phyloP scores from a whole-genome alignment of 2,113 vertebrate genomes.

The Lophochroa leadbeateri region DNA sequence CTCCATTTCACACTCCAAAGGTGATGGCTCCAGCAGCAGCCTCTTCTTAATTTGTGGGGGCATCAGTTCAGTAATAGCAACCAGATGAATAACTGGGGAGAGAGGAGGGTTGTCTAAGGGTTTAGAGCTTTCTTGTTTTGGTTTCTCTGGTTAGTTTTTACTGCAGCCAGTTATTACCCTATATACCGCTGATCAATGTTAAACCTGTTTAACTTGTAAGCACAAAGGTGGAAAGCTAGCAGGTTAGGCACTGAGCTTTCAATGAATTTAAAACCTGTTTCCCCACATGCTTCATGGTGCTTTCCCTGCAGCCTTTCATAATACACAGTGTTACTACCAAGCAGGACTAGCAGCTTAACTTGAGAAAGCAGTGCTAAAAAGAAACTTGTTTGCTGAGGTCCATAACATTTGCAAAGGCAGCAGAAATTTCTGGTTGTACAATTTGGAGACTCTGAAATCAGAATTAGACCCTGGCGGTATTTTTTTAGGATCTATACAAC shows the following conservation, averaged over 20 bases:
- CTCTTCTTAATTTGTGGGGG: not conserved
- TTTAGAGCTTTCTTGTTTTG: not conserved
- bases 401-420: not conserved
- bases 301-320: not conserved
- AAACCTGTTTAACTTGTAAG: slow-evolving; percentile 10
- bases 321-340: not conserved
- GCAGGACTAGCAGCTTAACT: not conserved
- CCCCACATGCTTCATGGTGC: not conserved
- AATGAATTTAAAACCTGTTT: slow-evolving; percentile 18
- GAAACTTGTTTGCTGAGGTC: not conserved
- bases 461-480: not conserved
- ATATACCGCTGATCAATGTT: not conserved
- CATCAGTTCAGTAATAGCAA: not conserved
- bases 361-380: not conserved
- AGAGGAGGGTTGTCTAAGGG: not conserved
- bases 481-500: not conserved
- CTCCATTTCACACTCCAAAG: slow-evolving; percentile 8
- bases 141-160: not conserved
- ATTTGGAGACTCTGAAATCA: not conserved
- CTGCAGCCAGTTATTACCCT: not conserved
- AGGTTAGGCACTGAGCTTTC: not conserved
- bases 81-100: not conserved
- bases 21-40: not conserved
- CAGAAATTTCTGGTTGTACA: not conserved
- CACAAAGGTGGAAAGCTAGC: not conserved